Evolutionary conservation across 2,888 invertebrate species (phyloP), one percentile per base, ranked within the genome.

Genomic region (Pinctada fucata): DNA sequence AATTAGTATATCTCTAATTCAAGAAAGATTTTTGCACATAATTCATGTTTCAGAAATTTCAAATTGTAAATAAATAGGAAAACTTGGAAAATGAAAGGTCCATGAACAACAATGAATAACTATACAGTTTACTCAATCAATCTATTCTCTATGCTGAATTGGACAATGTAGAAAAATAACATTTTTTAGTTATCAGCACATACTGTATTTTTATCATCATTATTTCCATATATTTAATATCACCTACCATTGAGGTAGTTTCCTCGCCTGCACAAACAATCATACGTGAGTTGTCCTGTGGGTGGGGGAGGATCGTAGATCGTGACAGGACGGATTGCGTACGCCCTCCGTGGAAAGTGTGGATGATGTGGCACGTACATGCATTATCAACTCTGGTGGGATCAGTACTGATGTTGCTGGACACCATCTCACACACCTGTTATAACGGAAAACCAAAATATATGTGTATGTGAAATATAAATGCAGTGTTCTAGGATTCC

Each of bases 231-330:
- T 31, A 31, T 31, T 31, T 31, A 1, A 31, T 31, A 31, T 31
- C 31, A 71, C 94, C 94, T n/a, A 94, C 94, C 31, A 86, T 84
- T 47, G 85, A 80, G 5, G 89, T 81, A 74, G 95, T 95, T 91
- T 97, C 97, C 79, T 96, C 95, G 87, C 96, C 95, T 0, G 96
- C 96, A 0, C 96, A 95, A 0, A 96, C 94, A 89, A 96, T 94
- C 6, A 94, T 93, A n/a, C 88, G 85, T 49, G 85, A 86, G 2
- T 84, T 76, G 8, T 95, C 94, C 3, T 94, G 93, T 0, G 94
- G 94, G 0, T 94, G 90, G 0, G 94, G 93, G 50, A 94, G 92
- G 5, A 95, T 94, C 90, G 95, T 94, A 0, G 95, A 94, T 71
- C 95, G 93, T 0, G 96, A 95, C 92, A 97, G 94, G 0, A 95